phyloP scores from a whole-genome alignment of 2,888 invertebrate genomes.

The Melanostoma scalare region DNA sequence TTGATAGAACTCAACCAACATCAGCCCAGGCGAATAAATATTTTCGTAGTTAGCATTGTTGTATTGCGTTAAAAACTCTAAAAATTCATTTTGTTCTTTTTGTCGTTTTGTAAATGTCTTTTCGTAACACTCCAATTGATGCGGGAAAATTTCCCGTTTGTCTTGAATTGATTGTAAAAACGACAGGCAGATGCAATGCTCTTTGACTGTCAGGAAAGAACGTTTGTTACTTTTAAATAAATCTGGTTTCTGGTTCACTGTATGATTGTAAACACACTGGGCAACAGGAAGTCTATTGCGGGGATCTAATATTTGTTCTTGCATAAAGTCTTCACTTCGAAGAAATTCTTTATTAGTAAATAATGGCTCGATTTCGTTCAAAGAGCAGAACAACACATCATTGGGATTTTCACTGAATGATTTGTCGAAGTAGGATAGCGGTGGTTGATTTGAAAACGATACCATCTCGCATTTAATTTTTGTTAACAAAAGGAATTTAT shows the following conservation, averaged over 20 bases:
- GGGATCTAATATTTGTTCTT: slow-evolving; percentile 76
- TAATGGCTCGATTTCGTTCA: slow-evolving; percentile 77
- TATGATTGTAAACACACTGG: slow-evolving; percentile 72
- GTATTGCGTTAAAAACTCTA: slow-evolving; percentile 75
- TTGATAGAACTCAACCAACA: slow-evolving; percentile 74
- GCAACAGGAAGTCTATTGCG: slow-evolving; percentile 74
- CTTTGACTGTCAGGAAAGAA: slow-evolving; percentile 73
- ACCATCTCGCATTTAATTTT: no score
- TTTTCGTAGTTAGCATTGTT: slow-evolving; percentile 72
- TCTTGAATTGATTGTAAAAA: slow-evolving; percentile 74
- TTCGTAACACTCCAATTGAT: slow-evolving; percentile 68
- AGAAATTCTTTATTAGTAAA: slow-evolving; percentile 67
- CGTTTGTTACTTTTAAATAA: slow-evolving; percentile 72
- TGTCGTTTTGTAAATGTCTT: slow-evolving; percentile 58
- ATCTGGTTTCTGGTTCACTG: slow-evolving; percentile 43
- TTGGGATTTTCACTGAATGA: slow-evolving; percentile 74
- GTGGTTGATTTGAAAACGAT: slow-evolving; percentile 73
- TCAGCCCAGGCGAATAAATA: slow-evolving; percentile 75
- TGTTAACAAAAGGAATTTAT: no score
- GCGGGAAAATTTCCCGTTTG: slow-evolving; percentile 28
- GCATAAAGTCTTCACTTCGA: slow-evolving; percentile 4
- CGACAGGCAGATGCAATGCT: slow-evolving; percentile 76
- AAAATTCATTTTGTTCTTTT: slow-evolving; percentile 74
- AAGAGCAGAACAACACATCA: slow-evolving; percentile 75
- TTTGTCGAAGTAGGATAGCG: slow-evolving; percentile 77